A percentile compares a stretch with the other conserved stretches of the same genome.
Evolutionary conservation across 2,888 invertebrate species (phyloP).

Genomic region (Galerucella nymphaeae): DNA sequence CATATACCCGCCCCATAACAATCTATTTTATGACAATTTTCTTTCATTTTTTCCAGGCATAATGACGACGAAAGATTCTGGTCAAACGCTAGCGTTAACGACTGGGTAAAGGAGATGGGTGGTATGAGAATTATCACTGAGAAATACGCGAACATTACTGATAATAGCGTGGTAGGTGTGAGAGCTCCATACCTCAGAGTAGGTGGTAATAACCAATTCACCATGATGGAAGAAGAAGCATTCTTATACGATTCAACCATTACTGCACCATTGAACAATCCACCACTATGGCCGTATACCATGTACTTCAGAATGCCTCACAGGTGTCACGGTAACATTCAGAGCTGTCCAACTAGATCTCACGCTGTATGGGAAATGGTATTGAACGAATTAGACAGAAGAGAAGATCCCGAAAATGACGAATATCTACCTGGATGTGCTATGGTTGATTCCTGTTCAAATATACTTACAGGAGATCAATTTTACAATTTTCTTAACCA

Average conservation of each 20-base stretch:
- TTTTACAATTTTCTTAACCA: conserved; percentile 95
- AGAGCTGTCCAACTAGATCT: conserved; percentile 90
- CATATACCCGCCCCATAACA: neutral
- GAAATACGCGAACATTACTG: conserved; percentile 89
- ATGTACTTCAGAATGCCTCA: conserved; percentile 98
- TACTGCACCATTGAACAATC: conserved; percentile 89
- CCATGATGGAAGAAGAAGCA: conserved; percentile 97
- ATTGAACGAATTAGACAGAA: conserved; percentile 91
- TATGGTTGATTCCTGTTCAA: conserved; percentile 95
- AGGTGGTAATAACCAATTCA: conserved; percentile 95
- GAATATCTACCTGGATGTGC: conserved; percentile 92
- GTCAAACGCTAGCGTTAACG: conserved; percentile 91
- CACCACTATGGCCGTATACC: conserved; percentile 97
- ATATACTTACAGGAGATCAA: conserved; percentile 90
- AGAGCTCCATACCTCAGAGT: conserved; percentile 91
- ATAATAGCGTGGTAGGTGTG: conserved; percentile 91
- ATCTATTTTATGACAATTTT: neutral
- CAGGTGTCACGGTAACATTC: conserved; percentile 91
- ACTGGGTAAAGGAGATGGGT: conserved; percentile 96
- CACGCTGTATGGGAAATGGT: conserved; percentile 98
- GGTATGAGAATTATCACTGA: conserved; percentile 92
- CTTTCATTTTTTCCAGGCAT: conserved; percentile 71
- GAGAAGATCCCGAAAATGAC: conserved; percentile 90
- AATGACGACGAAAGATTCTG: conserved; percentile 93
- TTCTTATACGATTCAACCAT: conserved; percentile 97